These are phyloP conservation scores for Cephus nigrinus DNA, from an alignment of 2,888 invertebrate species.

Conservation along the genomic window DNA sequence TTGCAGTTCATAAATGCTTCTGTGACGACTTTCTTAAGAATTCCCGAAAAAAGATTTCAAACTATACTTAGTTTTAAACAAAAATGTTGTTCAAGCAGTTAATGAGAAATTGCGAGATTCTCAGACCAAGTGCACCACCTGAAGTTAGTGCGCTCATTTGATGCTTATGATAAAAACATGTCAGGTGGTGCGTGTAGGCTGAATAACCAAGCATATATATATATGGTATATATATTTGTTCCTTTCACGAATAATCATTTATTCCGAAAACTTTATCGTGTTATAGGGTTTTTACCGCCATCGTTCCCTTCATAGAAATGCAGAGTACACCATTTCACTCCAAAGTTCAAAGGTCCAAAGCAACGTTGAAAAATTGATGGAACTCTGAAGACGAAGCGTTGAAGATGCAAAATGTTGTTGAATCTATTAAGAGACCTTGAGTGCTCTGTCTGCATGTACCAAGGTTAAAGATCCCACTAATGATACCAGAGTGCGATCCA, in stretches of 20 bases:
- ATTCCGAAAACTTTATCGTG: neutral
- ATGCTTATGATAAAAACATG: too few species aligned
- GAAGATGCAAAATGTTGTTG: too few species aligned
- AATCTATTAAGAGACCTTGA: constrained; percentile 53
- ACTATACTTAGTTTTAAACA: neutral
- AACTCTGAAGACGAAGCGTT: neutral
- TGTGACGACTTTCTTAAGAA: neutral
- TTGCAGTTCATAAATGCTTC: neutral
- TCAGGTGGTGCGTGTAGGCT: neutral
- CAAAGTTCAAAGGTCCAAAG: neutral
- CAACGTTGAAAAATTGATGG: neutral
- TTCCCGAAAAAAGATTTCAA: neutral
- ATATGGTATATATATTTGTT: neutral
- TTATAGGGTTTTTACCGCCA: neutral
- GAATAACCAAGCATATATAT: neutral
- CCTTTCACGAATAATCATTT: neutral
- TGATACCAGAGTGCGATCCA: constrained; percentile 88
- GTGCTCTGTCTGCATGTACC: constrained; percentile 66
- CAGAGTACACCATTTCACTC: neutral
- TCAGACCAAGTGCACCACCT: too few species aligned
- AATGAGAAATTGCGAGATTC: neutral
- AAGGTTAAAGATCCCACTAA: constrained; percentile 80
- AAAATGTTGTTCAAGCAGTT: neutral
- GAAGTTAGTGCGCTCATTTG: too few species aligned
- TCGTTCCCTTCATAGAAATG: neutral